These are phyloP conservation scores for Cyphomyrus discorhynchus DNA, from an alignment of 2,113 vertebrate species.

Conservation along the genomic window DNA sequence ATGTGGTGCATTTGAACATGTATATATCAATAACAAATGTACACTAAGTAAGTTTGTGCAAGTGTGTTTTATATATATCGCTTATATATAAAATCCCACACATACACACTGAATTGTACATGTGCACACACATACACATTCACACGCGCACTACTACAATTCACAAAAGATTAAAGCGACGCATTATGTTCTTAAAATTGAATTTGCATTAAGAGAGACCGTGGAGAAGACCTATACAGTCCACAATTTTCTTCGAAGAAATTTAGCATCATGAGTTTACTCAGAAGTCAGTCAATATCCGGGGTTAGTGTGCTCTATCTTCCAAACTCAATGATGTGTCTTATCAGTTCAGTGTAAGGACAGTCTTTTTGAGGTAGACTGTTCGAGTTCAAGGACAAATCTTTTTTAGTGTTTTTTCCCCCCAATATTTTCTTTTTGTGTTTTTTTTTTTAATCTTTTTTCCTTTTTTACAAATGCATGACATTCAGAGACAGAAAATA, in stretches of 20 bases:
- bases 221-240: constrained; percentile 70
- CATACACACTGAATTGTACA: constrained; percentile 53
- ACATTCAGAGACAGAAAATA: constrained; percentile 88
- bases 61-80: constrained; percentile 61
- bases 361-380: constrained; percentile 96
- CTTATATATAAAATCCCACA: constrained; percentile 58
- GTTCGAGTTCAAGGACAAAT: constrained; percentile 78
- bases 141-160: constrained; percentile 56
- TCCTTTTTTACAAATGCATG: constrained; percentile 76
- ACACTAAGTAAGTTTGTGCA: constrained; percentile 62
- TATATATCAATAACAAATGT: constrained; percentile 64
- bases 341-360: constrained; percentile 79
- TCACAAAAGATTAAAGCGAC: constrained; percentile 66
- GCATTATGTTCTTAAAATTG: constrained; percentile 56
- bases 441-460: constrained; percentile 12
- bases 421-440: not conserved
- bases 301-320: constrained; percentile 67
- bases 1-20: constrained; percentile 61
- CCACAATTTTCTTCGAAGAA: constrained; percentile 69
- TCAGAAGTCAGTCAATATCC: constrained; percentile 73
- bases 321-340: constrained; percentile 67
- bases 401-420: constrained; percentile 25
- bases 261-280: constrained; percentile 66
- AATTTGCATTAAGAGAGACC: constrained; percentile 51
- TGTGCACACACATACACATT: constrained; percentile 59